Evolutionary conservation across 1,140 invertebrate genomes (phyloP), one percentile per base, ranked within the genome.

Genomic region (Samia ricini): DNA sequence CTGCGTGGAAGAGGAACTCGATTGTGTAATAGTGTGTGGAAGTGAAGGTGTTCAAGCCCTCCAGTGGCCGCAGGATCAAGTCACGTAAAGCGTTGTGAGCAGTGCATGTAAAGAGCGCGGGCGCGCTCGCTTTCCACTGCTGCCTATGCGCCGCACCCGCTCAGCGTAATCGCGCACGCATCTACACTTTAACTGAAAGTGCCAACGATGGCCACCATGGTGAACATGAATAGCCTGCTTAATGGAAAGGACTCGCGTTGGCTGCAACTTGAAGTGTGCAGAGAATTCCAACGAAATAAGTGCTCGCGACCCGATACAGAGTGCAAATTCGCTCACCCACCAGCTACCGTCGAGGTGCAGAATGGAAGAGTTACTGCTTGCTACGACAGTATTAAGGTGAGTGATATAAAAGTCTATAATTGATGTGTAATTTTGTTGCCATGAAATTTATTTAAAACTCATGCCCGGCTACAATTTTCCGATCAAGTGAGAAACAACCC

Each of bases 321-420:
- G 92, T 99, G 99, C 95, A 99, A 99, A 93, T 99, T 99, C 91
- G 99, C 99, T 69, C 99, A 99, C 94, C 99, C 99, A 51, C 98
- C 98, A 60, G 95, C 98, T 75, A 99, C 99, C 92, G 98, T 99
- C 76, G 99, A 99, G 93, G 98, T 99, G 76, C 98, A 99, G 93
- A 99, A 99, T 92, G 99, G 99, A 90, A 94, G 98, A 81, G 99
- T 99, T 79, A 99, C 98, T 70, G 99, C 99, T 74, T 99, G 99
- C 94, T 99, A 99, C 94, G 99, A 99, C 93, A 99, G 98, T 91
- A 99, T 99, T 91, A 99, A 99, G 98, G 99, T 99, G 93, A 94
- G 95, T 91, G n/a, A n/a, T n/a, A n/a, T n/a, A n/a, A n/a, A n/a
- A n/a, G n/a, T n/a, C n/a, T n/a, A n/a, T n/a, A n/a, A n/a, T n/a